Conservation (phyloP, 92 coral and sea anemone genomes). For the Epizoanthus stellaris region DNA sequence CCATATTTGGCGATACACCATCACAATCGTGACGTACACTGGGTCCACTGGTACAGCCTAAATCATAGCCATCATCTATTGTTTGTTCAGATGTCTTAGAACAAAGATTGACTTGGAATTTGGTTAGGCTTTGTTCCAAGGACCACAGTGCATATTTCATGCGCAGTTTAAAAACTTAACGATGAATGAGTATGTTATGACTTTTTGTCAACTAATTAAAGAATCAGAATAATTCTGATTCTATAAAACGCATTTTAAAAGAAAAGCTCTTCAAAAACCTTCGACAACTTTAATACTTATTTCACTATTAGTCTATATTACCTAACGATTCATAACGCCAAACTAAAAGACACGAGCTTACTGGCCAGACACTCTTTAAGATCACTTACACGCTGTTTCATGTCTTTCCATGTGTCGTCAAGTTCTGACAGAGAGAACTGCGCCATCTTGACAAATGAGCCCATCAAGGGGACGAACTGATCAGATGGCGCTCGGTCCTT, state of each 20-base stretch:
- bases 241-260: neutral
- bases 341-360: neutral
- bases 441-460: constrained; percentile 88
- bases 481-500: constrained; percentile 82
- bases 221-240: neutral
- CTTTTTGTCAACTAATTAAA: too few relatives aligned
- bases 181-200: too few relatives aligned
- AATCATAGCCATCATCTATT: too few relatives aligned
- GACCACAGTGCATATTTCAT: too few relatives aligned
- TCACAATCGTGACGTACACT: too few relatives aligned
- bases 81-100: neutral
- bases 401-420: constrained; percentile 95
- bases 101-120: neutral
- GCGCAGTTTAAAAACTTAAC: too few relatives aligned
- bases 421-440: constrained; percentile 88
- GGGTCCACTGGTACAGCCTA: too few relatives aligned
- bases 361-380: neutral
- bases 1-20: too few relatives aligned
- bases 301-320: too few relatives aligned
- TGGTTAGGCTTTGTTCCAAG: too few relatives aligned
- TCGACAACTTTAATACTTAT: neutral
- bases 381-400: constrained; percentile 78
- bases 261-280: neutral
- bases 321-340: neutral
- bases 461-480: constrained; percentile 78